These are phyloP conservation scores for Ceratosolen fusciceps DNA, from an alignment of 1,140 invertebrate species.

Conservation along the genomic window DNA sequence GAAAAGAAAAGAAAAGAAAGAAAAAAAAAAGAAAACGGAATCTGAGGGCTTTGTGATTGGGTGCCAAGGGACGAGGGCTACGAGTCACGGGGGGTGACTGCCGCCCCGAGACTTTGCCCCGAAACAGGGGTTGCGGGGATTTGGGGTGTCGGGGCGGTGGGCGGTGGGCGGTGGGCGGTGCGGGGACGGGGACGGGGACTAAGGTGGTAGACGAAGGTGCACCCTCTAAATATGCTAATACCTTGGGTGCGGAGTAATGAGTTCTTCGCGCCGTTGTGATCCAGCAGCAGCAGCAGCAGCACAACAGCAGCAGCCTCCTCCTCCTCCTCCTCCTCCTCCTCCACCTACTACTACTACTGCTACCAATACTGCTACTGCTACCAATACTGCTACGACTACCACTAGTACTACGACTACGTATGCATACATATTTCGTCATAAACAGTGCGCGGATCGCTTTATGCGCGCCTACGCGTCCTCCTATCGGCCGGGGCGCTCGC, in stretches of 20 bases:
- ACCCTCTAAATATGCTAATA: conserved; percentile 72
- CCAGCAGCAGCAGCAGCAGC: too few relatives aligned
- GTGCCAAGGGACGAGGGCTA: not conserved
- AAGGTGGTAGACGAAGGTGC: conserved; percentile 44
- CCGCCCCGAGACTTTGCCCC: too few relatives aligned
- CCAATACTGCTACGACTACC: too few relatives aligned
- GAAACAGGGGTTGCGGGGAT: too few relatives aligned
- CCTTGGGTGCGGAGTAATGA: conserved; percentile 64
- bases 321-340: too few relatives aligned
- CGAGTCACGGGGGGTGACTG: too few relatives aligned
- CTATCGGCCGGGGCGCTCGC: not conserved
- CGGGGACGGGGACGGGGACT: conserved; percentile 43
- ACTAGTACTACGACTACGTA: conserved; percentile 62
- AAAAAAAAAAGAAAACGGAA: conserved; percentile 8
- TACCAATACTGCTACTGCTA: too few relatives aligned
- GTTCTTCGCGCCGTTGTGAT: conserved; percentile 66
- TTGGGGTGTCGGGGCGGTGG: too few relatives aligned
- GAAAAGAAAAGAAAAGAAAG: not conserved
- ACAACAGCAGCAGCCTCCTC: too few relatives aligned
- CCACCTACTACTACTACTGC: too few relatives aligned
- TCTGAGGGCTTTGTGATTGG: not conserved
- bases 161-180: conserved; percentile 50
- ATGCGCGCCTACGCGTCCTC: conserved; percentile 45
- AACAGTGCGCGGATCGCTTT: conserved; percentile 66
- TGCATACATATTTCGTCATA: conserved; percentile 71